Base-by-base conservation (phyloP, 2,888 invertebrate species). In the Macrosiphum euphorbiae region DNA sequence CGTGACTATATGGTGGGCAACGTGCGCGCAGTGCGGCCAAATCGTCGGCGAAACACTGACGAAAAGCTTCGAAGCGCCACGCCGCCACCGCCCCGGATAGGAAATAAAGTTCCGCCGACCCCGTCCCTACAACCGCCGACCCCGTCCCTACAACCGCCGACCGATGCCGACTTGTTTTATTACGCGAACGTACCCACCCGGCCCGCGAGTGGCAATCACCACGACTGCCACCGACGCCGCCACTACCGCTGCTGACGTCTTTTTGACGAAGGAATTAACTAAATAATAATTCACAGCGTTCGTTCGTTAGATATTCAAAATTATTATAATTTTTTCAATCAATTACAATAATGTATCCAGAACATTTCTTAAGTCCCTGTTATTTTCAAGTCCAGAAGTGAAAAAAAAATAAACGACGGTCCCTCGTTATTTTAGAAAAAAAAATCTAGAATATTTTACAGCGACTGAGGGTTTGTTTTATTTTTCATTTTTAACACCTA, bases 21-120 rank as follows among this genome's bases (percentile, higher is more conserved):
- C 92, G 92, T 90, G 94, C 94, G 90, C 90, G 94, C 94, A 94
- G 94, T 94, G 94, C 94, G 90, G 86, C 94, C 94, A 94, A 67
- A 94, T 94, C 85, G 94, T 86, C 90, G 94, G 67, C 94, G 86
- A 94, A 94, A 94, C 86, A 67, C 88, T 88, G 61, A 52, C 28
- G 55, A 78, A 91, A 92, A 92, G 88, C 88, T 92, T 50, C 47
- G 86, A n/a, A 11, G 78, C 84, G 78, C 78, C 78, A 41, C 84
- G 84, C 91, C 61, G 86, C 92, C 58, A 50, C 26, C 55, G n/a
- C 55, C 85, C 90, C 61, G 90, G 58, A 58, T n/a, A n/a, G 44
- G n/a, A 50, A 10, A 47, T 90, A 52, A 91, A 91, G 91, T 84
- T 91, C 90, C 41, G 35, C 4, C 67, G 50, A 28, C 28, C 35